These are phyloP conservation scores for Homarus americanus DNA, from an alignment of 1,140 invertebrate genomes.

Conservation along the genomic window DNA sequence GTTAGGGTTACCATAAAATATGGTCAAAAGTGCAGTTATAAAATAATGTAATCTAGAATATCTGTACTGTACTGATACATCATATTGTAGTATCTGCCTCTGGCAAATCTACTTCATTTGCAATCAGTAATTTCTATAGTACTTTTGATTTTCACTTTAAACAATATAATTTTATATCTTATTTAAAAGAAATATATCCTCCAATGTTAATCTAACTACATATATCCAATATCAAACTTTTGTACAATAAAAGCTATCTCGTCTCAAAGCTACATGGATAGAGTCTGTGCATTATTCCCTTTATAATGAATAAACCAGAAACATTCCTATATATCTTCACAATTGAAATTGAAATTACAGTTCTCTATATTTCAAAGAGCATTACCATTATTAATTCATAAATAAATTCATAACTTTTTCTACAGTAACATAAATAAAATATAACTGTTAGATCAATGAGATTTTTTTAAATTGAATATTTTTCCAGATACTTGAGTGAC, in stretches of 20 bases:
- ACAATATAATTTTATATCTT: neutral
- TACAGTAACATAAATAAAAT: no score
- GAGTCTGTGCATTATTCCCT: neutral
- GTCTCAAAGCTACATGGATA: neutral
- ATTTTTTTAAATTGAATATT: no score
- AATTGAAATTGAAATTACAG: no score
- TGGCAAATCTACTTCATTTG: neutral
- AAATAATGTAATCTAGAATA: neutral
- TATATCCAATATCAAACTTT: neutral
- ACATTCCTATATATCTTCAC: no score
- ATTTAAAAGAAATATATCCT: neutral
- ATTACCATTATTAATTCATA: no score
- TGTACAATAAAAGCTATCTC: neutral
- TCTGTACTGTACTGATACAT: neutral
- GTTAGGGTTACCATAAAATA: no score
- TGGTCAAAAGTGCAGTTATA: neutral
- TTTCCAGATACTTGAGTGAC: no score
- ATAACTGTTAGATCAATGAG: no score
- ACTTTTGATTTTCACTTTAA: neutral
- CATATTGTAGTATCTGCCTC: neutral
- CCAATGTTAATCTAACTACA: neutral
- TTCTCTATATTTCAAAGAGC: no score
- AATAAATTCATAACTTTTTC: no score
- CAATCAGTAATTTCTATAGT: neutral
- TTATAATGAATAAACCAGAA: neutral